Evolutionary conservation across 2,888 invertebrate genomes (phyloP), one percentile per base, ranked within the genome.

Genomic region (Leptinotarsa haldemani): DNA sequence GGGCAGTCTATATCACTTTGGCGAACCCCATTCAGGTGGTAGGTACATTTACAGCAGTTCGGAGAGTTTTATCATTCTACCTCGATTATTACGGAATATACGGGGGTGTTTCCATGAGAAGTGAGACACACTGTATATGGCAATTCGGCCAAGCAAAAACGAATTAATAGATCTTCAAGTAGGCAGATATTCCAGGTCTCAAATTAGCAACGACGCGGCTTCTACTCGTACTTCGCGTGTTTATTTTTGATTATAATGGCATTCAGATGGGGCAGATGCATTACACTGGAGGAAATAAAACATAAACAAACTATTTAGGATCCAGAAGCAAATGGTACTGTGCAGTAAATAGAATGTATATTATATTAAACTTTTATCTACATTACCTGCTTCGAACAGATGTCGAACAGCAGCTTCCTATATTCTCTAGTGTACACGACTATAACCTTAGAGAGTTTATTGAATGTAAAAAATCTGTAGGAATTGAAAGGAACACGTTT

Each of bases 231-330:
- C 22, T 22, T 61, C n/a, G n/a, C 40, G 30, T 40, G 61, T 61
- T 61, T 61, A 61, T 61, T 61, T 61, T 25, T 30, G 61, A 61
- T 61, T 18, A 40, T 61, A 61, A 61, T 61, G 61, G 25, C 61
- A 61, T 61, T 25, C 61, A 61, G 40, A 61, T 61, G 61, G 30
- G n/a, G 61, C 61, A 15, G 30, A 40, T n/a, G 61, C 61, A 61
- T 61, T 40, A 18, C 30, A 40, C 25, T n/a, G n/a, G 7, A n/a
- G n/a, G 16, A 61, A 61, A 61, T 30, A 30, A 61, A 61, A 61
- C n/a, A 25, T 61, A 61, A 61, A 61, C 40, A 25, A 40, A 61
- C 40, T 56, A 56, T 61, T 15, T 30, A 61, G 9, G 40, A 61
- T 61, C 30, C 61, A 61, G 40, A 30, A n/a, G 61, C 40, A n/a